Conservation (phyloP, 2,888 invertebrate species). For the Drosophila hamatofila region DNA sequence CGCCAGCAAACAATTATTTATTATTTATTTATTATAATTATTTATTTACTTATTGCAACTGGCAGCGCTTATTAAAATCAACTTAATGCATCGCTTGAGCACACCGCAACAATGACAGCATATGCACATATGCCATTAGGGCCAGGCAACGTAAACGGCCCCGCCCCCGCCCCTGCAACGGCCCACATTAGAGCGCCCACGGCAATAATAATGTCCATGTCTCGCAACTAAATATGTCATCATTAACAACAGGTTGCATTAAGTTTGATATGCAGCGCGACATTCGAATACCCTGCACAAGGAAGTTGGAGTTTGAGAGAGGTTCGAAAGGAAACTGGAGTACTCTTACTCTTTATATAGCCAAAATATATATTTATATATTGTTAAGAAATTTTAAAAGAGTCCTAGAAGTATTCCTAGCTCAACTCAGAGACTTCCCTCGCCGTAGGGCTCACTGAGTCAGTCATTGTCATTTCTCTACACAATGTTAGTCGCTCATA, state of each 20-base stretch:
- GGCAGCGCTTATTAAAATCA: conserved; percentile 67
- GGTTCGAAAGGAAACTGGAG: background rate
- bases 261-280: background rate
- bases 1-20: conserved; percentile 40
- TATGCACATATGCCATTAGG: conserved; percentile 41
- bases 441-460: too few species aligned
- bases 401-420: too few species aligned
- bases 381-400: too few species aligned
- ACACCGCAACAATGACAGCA: conserved; percentile 52
- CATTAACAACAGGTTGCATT: conserved; percentile 31
- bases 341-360: too few species aligned
- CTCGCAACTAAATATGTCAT: conserved; percentile 29
- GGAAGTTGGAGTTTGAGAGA: background rate
- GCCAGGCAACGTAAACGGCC: background rate
- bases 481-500: conserved; percentile 46
- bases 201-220: background rate
- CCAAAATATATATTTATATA: too few species aligned
- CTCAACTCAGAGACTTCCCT: too few species aligned
- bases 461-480: conserved; percentile 15
- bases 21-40: conserved; percentile 78
- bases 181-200: background rate
- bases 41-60: conserved; percentile 66
- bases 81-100: conserved; percentile 51
- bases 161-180: background rate
- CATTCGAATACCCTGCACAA: background rate